Evolutionary conservation across 1,140 invertebrate species (phyloP), one percentile per base, ranked within the genome.

Genomic region (Anoplolepis gracilipes): DNA sequence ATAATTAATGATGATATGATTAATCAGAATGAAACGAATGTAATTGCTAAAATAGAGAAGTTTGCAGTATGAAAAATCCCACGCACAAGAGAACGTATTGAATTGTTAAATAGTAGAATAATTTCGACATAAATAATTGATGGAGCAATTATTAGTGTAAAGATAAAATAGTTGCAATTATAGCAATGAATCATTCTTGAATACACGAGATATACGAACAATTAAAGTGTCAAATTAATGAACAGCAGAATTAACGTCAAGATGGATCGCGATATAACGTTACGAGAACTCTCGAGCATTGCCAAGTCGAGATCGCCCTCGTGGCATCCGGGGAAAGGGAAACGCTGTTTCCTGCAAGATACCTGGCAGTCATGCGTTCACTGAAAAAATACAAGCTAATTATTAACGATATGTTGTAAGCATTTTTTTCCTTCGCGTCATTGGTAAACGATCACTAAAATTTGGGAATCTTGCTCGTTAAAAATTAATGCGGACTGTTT

Each of bases 401-500:
- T 75, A 69, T 70, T 46, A 42, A 53, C 30, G 28, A 19, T 22
- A 39, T 1, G 6, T 49, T 6, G 13, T 69, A 53, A 28, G 42
- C 25, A 46, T 59, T 73, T 59, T n/a, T n/a, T n/a, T n/a, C 11
- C 11, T 46, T 19, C 13, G 4, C 49, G 1, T n/a, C 3, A 46
- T 42, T 42, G 36, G 59, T 81, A 65, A 59, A 81, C 33, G 46
- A 36, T 13, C 49, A 25, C 53, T 87, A 65, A 87, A 87, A 78
- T 70, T 67, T 59, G 65, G n/a, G 53, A 77, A 77, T 67, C n/a
- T 39, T 53, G 67, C 79, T 77, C 30, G 73, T 77, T 77, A 86
- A 88, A 75, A 73, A 65, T 62, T 64, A 53, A 85, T 36, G 55
- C 28, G 16, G 8, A 16, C n/a, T 49, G 28, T 57, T 28, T 78